Conservation (phyloP, 2,797 vertebrate genomes). For the Eupleurogrammus muticus region DNA sequence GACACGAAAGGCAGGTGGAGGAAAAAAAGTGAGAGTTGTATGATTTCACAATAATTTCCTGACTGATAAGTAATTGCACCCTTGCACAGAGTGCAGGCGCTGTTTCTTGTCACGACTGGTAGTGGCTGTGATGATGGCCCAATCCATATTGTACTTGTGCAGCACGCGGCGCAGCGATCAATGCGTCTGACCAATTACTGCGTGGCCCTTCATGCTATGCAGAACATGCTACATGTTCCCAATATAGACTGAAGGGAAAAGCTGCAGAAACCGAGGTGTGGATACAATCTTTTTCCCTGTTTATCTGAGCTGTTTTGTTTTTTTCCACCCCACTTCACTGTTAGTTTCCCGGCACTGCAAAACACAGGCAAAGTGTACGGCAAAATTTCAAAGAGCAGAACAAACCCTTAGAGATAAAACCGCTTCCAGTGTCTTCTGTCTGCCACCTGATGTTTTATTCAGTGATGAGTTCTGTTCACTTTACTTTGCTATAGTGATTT, state of each 20-base stretch:
- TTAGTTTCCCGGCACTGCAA: conserved; percentile 34
- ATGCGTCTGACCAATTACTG: conserved; percentile 62
- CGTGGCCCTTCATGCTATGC: conserved; percentile 3
- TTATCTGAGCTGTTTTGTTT: not conserved
- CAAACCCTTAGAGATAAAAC: conserved; percentile 30
- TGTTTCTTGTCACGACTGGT: conserved; percentile 49
- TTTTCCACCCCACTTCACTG: conserved; percentile 4
- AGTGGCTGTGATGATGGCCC: conserved; percentile 58
- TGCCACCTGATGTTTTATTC: conserved; percentile 79
- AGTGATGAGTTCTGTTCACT: conserved; percentile 65
- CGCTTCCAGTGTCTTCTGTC: conserved; percentile 51
- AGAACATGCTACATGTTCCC: conserved; percentile 31
- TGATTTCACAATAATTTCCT: conserved; percentile 56
- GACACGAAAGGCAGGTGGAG: conserved; percentile 23
- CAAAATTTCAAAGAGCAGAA: conserved; percentile 47
- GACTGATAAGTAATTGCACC: conserved; percentile 59
- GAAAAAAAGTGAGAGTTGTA: conserved; percentile 21
- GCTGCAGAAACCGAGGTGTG: conserved; percentile 4
- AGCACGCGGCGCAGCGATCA: conserved; percentile 65
- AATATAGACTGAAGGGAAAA: conserved; percentile 14
- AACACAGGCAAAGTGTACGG: conserved; percentile 26
- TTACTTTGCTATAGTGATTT: conserved; percentile 68
- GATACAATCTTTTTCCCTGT: conserved; percentile 13
- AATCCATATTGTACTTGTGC: conserved; percentile 63
- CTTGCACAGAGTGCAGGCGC: conserved; percentile 31